Percentiles rank a stretch among this genome's conserved stretches.
Evolutionary conservation across 2,797 vertebrate species (phyloP).

Genomic region (Amblyraja radiata): DNA sequence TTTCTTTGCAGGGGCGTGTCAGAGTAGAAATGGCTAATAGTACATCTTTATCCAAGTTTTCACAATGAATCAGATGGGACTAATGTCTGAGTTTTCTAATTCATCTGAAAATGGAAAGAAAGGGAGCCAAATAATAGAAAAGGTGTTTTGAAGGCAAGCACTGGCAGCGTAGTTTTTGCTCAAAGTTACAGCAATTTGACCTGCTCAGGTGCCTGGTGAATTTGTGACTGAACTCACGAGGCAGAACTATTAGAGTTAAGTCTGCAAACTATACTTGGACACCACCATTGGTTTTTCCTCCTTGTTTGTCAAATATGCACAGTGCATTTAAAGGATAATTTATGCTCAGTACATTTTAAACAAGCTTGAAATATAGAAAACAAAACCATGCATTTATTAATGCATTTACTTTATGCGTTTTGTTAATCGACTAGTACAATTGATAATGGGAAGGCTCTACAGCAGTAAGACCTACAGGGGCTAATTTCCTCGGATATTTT

Average conservation of each 20-base stretch:
- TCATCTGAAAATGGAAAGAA: not conserved
- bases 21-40: not conserved
- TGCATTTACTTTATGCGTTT: not conserved
- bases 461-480: not conserved
- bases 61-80: not conserved
- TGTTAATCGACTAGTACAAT: not conserved
- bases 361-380: not conserved
- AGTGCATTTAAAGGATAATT: not conserved
- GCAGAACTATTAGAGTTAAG: not conserved
- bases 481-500: not conserved
- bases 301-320: too few relatives aligned
- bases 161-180: not conserved
- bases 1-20: not conserved
- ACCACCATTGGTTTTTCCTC: not conserved
- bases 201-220: not conserved
- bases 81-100: not conserved
- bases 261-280: not conserved
- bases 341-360: not conserved
- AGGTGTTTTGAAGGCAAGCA: not conserved
- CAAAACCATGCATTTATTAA: not conserved
- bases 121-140: not conserved
- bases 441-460: too few relatives aligned
- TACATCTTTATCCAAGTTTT: conserved; percentile 2
- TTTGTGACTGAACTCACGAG: not conserved
- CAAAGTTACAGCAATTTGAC: not conserved